Percentiles rank a stretch among this genome's conserved stretches.
These are phyloP conservation scores for Eledona agricola DNA, from an alignment of 2,888 invertebrate genomes.

Conservation along the genomic window DNA sequence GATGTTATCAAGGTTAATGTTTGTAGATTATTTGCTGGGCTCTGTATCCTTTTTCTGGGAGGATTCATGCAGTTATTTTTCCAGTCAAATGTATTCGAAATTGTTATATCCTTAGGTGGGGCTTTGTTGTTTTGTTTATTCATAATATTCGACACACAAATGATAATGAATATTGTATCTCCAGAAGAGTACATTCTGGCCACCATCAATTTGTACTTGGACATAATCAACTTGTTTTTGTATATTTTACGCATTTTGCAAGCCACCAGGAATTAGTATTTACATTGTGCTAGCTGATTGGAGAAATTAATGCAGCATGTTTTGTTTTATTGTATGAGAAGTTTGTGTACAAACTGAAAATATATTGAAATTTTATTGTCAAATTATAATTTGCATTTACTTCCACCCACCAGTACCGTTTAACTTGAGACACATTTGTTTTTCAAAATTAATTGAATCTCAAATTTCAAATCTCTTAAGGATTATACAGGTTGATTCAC, in stretches of 20 bases:
- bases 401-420: no score
- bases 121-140: conserved; percentile 81
- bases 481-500: no score
- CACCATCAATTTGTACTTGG: conserved; percentile 86
- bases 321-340: no score
- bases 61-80: conserved; percentile 79
- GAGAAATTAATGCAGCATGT: no score
- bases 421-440: no score
- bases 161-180: conserved; percentile 81
- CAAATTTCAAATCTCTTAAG: no score
- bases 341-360: no score
- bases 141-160: conserved; percentile 85
- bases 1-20: conserved; percentile 28
- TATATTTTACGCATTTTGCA: conserved; percentile 80
- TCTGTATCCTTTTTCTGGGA: conserved; percentile 74
- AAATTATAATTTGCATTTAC: no score
- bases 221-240: conserved; percentile 86
- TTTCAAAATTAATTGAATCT: no score
- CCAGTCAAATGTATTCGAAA: conserved; percentile 75
- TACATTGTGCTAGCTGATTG: no score
- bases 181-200: conserved; percentile 88
- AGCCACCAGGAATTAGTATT: no score
- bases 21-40: conserved; percentile 74
- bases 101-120: conserved; percentile 76
- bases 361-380: no score